phyloP scores from a whole-genome alignment of 2,797 vertebrate genomes.

The Notolabrus celidotus region DNA sequence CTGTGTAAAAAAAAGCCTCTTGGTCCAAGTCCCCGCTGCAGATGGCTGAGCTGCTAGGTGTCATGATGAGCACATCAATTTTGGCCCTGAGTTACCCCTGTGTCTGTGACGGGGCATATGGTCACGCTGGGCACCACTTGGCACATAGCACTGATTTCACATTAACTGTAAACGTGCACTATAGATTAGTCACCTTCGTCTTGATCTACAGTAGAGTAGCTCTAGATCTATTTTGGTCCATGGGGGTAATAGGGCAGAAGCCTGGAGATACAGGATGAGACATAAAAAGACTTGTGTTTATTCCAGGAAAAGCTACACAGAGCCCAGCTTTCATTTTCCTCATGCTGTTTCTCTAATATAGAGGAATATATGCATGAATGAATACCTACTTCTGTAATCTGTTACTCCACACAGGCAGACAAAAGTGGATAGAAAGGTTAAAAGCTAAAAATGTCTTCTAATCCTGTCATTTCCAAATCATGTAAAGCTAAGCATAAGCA shows the following conservation, averaged over 20 bases:
- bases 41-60: conserved; percentile 84
- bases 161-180: conserved; percentile 75
- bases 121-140: conserved; percentile 83
- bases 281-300: conserved; percentile 43
- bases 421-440: conserved; percentile 19
- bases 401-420: conserved; percentile 10
- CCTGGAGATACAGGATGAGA: conserved; percentile 57
- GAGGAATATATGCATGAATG: conserved; percentile 18
- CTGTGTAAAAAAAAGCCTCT: conserved; percentile 56
- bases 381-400: conserved; percentile 15
- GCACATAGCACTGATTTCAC: conserved; percentile 74
- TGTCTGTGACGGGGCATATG: conserved; percentile 84
- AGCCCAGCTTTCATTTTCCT: conserved; percentile 36
- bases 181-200: conserved; percentile 69
- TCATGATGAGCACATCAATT: conserved; percentile 79
- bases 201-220: conserved; percentile 67
- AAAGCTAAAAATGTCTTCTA: conserved; percentile 22
- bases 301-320: conserved; percentile 30
- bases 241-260: conserved; percentile 47
- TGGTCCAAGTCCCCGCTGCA: conserved; percentile 71
- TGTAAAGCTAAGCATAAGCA: conserved; percentile 8
- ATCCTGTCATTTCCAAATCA: conserved; percentile 23
- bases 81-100: conserved; percentile 73
- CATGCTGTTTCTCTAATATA: conserved; percentile 41
- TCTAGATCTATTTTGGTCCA: conserved; percentile 67